Evolutionary conservation across 2,797 vertebrate species (phyloP).

Genomic region (Australoheros facetus): DNA sequence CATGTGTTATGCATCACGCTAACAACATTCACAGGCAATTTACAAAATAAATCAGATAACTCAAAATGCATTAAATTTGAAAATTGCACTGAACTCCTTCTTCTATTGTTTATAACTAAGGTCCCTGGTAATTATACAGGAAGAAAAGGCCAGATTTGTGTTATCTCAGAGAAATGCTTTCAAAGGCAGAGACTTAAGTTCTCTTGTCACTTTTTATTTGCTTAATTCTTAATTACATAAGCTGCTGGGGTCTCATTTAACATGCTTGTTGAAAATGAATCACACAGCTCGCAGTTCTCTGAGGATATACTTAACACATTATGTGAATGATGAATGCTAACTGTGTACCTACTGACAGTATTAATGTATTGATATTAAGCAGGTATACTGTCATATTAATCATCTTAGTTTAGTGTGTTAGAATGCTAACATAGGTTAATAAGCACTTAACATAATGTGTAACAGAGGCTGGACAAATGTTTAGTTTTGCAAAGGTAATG

Average conservation of each 20-base stretch:
- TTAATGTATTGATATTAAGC: background rate
- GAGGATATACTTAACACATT: background rate
- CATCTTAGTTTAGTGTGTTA: background rate
- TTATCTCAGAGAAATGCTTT: background rate
- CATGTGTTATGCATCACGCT: slow-evolving; percentile 41
- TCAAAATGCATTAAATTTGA: slow-evolving; percentile 30
- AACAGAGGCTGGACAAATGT: background rate
- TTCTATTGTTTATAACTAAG: background rate
- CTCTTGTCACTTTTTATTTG: slow-evolving; percentile 1
- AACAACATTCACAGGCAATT: slow-evolving; percentile 48
- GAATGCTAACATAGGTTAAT: background rate
- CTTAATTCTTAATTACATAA: background rate
- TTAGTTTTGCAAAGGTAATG: background rate
- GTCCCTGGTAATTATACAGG: slow-evolving; percentile 29
- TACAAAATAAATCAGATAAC: slow-evolving; percentile 55
- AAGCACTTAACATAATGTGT: too few relatives aligned
- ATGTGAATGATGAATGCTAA: background rate
- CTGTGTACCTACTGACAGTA: background rate
- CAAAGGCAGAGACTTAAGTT: background rate
- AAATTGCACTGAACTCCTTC: slow-evolving; percentile 14
- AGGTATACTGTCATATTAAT: background rate
- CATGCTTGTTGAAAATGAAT: background rate
- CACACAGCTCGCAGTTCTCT: background rate
- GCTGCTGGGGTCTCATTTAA: background rate
- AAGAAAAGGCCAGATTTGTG: slow-evolving; percentile 4